Conservation (phyloP, 2,113 vertebrate species). For the Brienomyrus longianalis region DNA sequence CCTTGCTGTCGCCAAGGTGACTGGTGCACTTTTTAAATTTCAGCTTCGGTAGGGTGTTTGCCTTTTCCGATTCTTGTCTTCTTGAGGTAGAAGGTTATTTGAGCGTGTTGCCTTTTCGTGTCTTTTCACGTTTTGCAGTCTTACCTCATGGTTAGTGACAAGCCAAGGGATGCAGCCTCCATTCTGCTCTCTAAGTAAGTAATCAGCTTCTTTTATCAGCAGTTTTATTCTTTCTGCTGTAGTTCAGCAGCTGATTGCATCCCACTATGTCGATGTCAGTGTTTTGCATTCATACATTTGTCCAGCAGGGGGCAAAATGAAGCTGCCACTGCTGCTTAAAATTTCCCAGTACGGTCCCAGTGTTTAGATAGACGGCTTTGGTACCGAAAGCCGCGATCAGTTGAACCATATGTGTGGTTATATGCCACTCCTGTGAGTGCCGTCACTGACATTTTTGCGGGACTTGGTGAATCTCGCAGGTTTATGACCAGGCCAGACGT, state of each 20-base stretch:
- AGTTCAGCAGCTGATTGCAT: neutral
- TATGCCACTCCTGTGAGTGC: neutral
- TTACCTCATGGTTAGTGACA: slow-evolving; percentile 81
- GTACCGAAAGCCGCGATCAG: neutral
- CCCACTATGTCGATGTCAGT: neutral
- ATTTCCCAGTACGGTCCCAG: too few species aligned
- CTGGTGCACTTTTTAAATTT: neutral
- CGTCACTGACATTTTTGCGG: neutral
- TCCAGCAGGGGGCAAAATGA: slow-evolving; percentile 44
- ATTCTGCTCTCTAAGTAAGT: slow-evolving; percentile 93
- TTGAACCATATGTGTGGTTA: neutral
- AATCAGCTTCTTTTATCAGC: neutral
- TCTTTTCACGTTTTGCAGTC: slow-evolving; percentile 57
- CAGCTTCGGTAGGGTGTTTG: neutral
- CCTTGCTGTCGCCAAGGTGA: slow-evolving; percentile 76
- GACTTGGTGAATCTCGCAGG: slow-evolving; percentile 51
- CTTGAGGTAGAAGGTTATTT: neutral
- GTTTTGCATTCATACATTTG: neutral
- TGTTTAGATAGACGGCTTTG: neutral
- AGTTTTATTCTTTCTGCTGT: neutral
- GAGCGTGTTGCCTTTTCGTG: slow-evolving; percentile 20
- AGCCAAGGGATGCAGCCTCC: slow-evolving; percentile 79
- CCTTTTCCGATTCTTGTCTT: neutral
- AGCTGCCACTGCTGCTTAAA: neutral
- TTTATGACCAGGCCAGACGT: slow-evolving; percentile 89